Evolutionary conservation across 2,797 vertebrate species (phyloP), one percentile per base, ranked within the genome.

Genomic region (Psittacula derbiana): DNA sequence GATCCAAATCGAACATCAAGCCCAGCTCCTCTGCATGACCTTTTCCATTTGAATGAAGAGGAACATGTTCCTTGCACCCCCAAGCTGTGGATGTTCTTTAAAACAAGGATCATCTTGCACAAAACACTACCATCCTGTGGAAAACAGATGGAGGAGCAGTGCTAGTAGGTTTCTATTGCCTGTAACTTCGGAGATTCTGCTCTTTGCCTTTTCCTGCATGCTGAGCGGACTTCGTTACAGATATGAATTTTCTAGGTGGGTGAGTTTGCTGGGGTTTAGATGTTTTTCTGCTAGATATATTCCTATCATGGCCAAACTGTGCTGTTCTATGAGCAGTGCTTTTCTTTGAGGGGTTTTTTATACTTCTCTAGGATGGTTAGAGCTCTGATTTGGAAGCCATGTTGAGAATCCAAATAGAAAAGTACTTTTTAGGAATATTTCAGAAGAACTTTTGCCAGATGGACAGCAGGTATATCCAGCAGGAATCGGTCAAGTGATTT

Each of bases 101-200:
- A 93, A 91, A 49, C 33, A 38, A 87, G 52, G 43, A 67, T 76
- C 23, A 36, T 94, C 95, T 94, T 88, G 55, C 67, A 71, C 78
- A 94, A 73, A 94, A 94, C 43, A 73, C 46, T 76, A 94, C 74
- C 83, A 80, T 95, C 80, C 80, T 95, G 74, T 92, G 90, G 80
- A 91, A 93, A 79, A 62, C 62, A 90, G 82, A 38, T 17, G 31
- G 62, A 94, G 90, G 66, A 95, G 28, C 92, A 90, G 30, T 58
- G 46, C 53, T 58, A n/a, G 58, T 43, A 44, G 70, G n/a, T 78
- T 81, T 43, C 58, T 55, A 1, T 75, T 91, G 53, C 24, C 50
- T 66, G 28, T 84, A 84, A 84, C n/a, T 30, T 60, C 33, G 24
- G 53, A 53, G 38, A 84, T 72, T 49, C 57, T 92, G 25, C n/a